Conservation (phyloP, 2,888 invertebrate genomes). For the Scaptodrosophila latifasciaeformis region DNA sequence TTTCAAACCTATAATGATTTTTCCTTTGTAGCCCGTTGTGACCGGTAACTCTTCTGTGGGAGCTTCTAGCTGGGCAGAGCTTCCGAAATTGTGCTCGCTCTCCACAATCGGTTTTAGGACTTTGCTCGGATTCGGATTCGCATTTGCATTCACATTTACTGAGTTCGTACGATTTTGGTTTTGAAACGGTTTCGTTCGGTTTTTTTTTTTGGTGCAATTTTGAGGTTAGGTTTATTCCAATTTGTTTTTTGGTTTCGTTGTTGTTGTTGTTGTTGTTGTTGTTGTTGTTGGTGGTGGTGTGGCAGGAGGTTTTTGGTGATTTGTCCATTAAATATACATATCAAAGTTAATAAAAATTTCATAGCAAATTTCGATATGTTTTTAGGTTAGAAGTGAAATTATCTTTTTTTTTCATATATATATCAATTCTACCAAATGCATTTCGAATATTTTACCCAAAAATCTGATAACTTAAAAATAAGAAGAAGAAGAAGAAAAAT, state of each 20-base stretch:
- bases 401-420: background rate
- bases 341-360: background rate
- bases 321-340: background rate
- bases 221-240: constrained; percentile 15
- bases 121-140: constrained; percentile 43
- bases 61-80: constrained; percentile 47
- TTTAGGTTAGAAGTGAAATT: constrained; percentile 10
- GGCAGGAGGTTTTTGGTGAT: constrained; percentile 5
- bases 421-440: background rate
- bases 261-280: constrained; percentile 17
- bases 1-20: constrained; percentile 77
- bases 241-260: constrained; percentile 11
- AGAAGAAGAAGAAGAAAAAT: too few relatives aligned
- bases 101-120: constrained; percentile 69
- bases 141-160: constrained; percentile 47
- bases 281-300: constrained; percentile 20
- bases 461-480: too few relatives aligned
- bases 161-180: constrained; percentile 24
- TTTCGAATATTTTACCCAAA: too few relatives aligned
- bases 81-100: constrained; percentile 63
- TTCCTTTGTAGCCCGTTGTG: constrained; percentile 73
- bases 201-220: constrained; percentile 18
- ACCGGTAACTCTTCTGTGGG: constrained; percentile 36
- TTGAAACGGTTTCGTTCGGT: background rate
- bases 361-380: constrained; percentile 28